A percentile compares a stretch with the other conserved stretches of the same genome.
Conservation (phyloP, 2,797 vertebrate species). For the Sebastiscus albofasciatus region DNA sequence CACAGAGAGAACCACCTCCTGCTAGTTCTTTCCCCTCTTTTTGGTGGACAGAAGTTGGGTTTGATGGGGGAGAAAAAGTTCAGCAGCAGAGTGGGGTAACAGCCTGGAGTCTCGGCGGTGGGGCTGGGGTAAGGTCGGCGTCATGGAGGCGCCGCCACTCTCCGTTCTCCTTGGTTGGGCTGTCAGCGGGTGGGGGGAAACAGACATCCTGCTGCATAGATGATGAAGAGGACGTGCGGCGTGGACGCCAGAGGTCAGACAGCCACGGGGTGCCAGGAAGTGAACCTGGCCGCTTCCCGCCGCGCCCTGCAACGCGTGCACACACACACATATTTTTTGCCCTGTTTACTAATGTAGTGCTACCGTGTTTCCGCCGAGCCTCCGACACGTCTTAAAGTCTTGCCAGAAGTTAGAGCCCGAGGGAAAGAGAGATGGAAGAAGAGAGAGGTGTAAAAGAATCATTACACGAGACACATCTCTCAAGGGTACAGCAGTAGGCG, state of each 20-base stretch:
- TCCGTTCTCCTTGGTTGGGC: slow-evolving; percentile 72
- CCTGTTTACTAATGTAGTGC: slow-evolving; percentile 58
- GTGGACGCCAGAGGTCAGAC: slow-evolving; percentile 76
- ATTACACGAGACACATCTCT: slow-evolving; percentile 73
- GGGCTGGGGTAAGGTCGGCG: slow-evolving; percentile 65
- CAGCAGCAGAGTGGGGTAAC: slow-evolving; percentile 46
- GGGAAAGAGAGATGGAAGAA: slow-evolving; percentile 53
- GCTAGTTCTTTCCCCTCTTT: background rate
- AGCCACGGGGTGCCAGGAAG: slow-evolving; percentile 72
- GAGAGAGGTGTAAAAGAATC: slow-evolving; percentile 71
- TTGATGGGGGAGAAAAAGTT: slow-evolving; percentile 64
- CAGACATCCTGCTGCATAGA: slow-evolving; percentile 75
- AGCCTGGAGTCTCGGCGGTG: slow-evolving; percentile 64
- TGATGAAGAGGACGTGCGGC: slow-evolving; percentile 77
- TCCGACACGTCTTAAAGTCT: slow-evolving; percentile 54
- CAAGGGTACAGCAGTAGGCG: slow-evolving; percentile 77
- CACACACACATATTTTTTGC: slow-evolving; percentile 7
- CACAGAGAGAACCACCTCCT: slow-evolving; percentile 10
- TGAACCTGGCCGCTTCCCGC: slow-evolving; percentile 74
- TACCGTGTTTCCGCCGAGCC: slow-evolving; percentile 45
- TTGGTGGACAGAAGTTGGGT: slow-evolving; percentile 60
- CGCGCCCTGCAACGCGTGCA: slow-evolving; percentile 30
- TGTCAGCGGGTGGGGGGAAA: slow-evolving; percentile 57
- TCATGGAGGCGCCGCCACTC: slow-evolving; percentile 52
- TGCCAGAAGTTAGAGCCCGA: slow-evolving; percentile 67